Evolutionary conservation across 2,888 invertebrate species (phyloP), one percentile per base, ranked within the genome.

Genomic region (Monopis laevigella): DNA sequence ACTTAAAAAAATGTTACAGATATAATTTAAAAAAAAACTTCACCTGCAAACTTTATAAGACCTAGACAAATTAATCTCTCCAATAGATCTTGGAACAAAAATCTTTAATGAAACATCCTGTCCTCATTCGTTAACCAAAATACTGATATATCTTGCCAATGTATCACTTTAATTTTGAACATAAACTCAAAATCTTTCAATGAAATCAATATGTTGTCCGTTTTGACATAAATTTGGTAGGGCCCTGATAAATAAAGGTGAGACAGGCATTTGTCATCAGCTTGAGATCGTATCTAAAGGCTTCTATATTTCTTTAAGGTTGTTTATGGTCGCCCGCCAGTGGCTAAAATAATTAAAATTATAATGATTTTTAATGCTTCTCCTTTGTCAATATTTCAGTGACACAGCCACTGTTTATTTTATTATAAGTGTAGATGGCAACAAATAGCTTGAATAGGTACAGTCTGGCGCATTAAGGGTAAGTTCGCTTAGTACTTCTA

Each of bases 221-320:
- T 47, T 48, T 51, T 65, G 64, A 65, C 62, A 65, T 71, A 63
- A 65, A 68, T 70, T 64, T 54, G 56, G 50, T 51, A 51, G 57
- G 59, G 62, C 61, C 60, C 60, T 58, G 55, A 65, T 71, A 59
- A 63, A 60, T 68, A 56, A 10, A 16, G 55, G 45, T 43, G 44
- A 44, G 43, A 47, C 50, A 48, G 49, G 51, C 53, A 55, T 59
- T 61, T 71, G 67, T 69, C 69, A 65, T 64, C 63, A 46, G 39
- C 44, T 48, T 24, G 26, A 32, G 43, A 34, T 45, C 34, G 46
- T 53, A 52, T 51, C 52, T 13, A 16, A 2, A 14, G 24, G 36
- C 34, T 21, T 17, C 38, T n/a, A 21, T 38, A 30, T 19, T 30
- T 42, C 24, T 41, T 39, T 38, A 24, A 38, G 10, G 21, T 24